Conservation (phyloP, 2,888 invertebrate genomes). For the Lasioglossum zephyrum region DNA sequence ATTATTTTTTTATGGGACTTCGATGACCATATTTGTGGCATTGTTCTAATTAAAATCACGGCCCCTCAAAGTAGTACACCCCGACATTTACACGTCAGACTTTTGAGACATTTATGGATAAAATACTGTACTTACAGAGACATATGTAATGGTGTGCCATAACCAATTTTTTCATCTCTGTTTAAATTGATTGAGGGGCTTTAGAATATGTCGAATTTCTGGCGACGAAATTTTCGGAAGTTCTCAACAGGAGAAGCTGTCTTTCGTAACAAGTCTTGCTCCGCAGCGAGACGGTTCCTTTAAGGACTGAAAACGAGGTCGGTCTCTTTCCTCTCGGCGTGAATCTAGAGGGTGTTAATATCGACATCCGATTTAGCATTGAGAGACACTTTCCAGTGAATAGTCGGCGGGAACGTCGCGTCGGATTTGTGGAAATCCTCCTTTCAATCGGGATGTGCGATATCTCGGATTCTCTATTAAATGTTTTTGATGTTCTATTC, state of each 20-base stretch:
- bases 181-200: not conserved
- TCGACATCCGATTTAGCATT: slow-evolving; percentile 53
- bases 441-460: slow-evolving; percentile 28
- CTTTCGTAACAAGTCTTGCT: slow-evolving; percentile 60
- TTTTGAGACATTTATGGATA: too few relatives aligned
- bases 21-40: too few relatives aligned
- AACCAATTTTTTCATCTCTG: not conserved
- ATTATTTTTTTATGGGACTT: too few relatives aligned
- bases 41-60: too few relatives aligned
- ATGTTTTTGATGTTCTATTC: slow-evolving; percentile 26
- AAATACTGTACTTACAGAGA: too few relatives aligned
- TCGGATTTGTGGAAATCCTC: slow-evolving; percentile 41
- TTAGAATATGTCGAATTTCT: slow-evolving; percentile 14
- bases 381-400: slow-evolving; percentile 39
- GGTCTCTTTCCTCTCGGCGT: slow-evolving; percentile 30
- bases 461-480: slow-evolving; percentile 26
- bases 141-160: too few relatives aligned
- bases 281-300: slow-evolving; percentile 19
- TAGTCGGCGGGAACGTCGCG: slow-evolving; percentile 27
- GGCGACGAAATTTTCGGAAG: slow-evolving; percentile 41
- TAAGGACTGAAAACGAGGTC: slow-evolving; percentile 52
- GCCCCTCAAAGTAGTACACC: too few relatives aligned
- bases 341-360: slow-evolving; percentile 60
- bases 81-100: too few relatives aligned
- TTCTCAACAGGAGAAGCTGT: slow-evolving; percentile 44